phyloP scores from a whole-genome alignment of 2,888 invertebrate species.

The Himalopsyche tibetana region DNA sequence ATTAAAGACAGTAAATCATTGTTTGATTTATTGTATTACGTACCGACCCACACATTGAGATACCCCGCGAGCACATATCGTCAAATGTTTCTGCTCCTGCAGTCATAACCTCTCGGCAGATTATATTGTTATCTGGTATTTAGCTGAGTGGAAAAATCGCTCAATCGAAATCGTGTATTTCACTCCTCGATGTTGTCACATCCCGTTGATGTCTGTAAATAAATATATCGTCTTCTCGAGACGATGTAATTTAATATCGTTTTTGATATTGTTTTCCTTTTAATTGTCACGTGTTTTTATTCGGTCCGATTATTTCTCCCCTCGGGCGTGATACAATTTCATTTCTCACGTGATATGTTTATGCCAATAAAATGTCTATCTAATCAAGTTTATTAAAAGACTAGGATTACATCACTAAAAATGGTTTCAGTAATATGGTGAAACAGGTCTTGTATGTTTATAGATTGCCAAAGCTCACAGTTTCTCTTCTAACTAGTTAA shows the following conservation, averaged over 20 bases:
- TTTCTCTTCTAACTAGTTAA: too few species aligned
- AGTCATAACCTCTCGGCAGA: neutral
- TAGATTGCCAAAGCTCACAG: too few species aligned
- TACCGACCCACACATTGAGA: neutral
- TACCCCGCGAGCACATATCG: neutral
- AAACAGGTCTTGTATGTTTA: too few species aligned
- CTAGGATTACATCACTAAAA: too few species aligned
- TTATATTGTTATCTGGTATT: conserved; percentile 27
- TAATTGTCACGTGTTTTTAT: conserved; percentile 8
- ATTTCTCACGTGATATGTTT: too few species aligned
- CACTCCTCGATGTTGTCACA: neutral
- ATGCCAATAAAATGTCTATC: too few species aligned
- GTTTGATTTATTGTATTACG: too few species aligned
- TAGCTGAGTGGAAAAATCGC: conserved; percentile 6
- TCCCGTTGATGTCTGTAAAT: neutral
- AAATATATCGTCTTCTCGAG: neutral
- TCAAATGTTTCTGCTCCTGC: conserved; percentile 8
- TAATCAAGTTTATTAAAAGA: too few species aligned
- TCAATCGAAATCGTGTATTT: conserved; percentile 20
- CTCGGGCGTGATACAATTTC: neutral
- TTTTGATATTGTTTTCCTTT: neutral
- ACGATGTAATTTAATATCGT: neutral
- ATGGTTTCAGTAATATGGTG: too few species aligned
- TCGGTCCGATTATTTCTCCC: conserved; percentile 8
- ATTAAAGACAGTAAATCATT: too few species aligned